Conservation (phyloP, 2,888 invertebrate species). For the Resseliella maxima region DNA sequence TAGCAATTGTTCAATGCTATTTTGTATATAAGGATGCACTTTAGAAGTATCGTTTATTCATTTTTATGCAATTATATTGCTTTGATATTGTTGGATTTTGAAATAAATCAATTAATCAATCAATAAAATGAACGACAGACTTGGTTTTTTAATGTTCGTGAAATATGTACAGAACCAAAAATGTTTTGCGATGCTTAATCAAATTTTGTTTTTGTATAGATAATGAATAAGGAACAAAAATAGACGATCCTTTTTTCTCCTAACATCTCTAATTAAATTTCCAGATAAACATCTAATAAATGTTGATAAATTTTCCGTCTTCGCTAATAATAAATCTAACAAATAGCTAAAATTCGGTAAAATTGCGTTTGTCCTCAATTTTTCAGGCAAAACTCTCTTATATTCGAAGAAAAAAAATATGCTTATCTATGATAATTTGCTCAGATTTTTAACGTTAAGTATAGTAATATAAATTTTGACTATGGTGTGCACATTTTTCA, state of each 20-base stretch:
- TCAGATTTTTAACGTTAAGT: background rate
- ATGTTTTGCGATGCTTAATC: background rate
- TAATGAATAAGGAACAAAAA: background rate
- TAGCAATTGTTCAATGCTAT: too few relatives aligned
- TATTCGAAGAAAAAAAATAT: background rate
- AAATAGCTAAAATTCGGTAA: slow-evolving; percentile 9
- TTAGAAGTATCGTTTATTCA: background rate
- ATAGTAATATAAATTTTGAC: background rate
- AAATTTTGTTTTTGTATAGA: too few relatives aligned
- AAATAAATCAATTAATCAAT: too few relatives aligned
- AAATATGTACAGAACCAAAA: too few relatives aligned
- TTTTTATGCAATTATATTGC: slow-evolving; percentile 46
- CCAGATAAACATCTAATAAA: background rate
- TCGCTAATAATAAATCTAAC: slow-evolving; percentile 27
- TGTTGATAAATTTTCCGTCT: background rate
- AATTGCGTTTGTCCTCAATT: background rate
- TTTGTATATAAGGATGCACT: background rate
- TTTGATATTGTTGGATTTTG: background rate
- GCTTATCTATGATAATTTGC: background rate
- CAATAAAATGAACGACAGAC: too few relatives aligned
- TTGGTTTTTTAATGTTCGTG: too few relatives aligned
- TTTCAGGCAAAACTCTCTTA: background rate
- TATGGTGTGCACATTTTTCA: background rate
- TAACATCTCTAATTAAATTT: background rate
- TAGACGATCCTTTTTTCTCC: background rate